Conservation (phyloP, 30 jellyfish, hydroid and myxozoan species). For the Chrysaora quinquecirrha region DNA sequence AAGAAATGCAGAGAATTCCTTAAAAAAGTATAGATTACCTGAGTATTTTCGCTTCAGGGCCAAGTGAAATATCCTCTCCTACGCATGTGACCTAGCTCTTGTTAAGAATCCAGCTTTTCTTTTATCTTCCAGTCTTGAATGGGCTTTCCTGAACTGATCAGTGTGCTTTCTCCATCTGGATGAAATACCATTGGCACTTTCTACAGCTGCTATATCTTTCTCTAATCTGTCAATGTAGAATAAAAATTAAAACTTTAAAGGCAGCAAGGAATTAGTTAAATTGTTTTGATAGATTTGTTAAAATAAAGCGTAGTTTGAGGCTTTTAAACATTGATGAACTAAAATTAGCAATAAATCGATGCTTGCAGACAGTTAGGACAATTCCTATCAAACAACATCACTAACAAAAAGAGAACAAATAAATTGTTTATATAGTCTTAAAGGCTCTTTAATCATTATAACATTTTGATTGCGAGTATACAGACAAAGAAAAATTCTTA, state of each 20-base stretch:
- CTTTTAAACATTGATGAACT: conserved; percentile 1
- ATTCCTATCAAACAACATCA: conserved; percentile 1
- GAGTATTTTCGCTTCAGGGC: conserved; percentile 41
- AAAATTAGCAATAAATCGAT: conserved; percentile 7
- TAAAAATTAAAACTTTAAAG: conserved; percentile 2
- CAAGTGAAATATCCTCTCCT: conserved; percentile 40
- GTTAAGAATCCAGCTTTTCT: conserved; percentile 28
- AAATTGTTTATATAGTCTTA: conserved; percentile 6
- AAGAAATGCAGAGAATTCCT: neutral
- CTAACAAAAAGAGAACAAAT: neutral
- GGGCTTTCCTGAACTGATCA: conserved; percentile 42
- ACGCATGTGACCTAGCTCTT: conserved; percentile 38
- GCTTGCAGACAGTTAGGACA: conserved; percentile 10
- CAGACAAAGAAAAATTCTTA: neutral
- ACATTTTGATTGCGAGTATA: neutral
- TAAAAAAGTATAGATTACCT: conserved; percentile 23
- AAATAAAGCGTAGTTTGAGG: neutral
- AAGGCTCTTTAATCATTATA: conserved; percentile 1
- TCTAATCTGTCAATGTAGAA: conserved; percentile 40
- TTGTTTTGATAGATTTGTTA: conserved; percentile 1
- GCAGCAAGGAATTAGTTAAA: neutral
- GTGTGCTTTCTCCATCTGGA: conserved; percentile 26
- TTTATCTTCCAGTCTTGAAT: conserved; percentile 26
- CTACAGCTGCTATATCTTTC: conserved; percentile 23
- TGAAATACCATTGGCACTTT: conserved; percentile 5